Evolutionary conservation across 2,888 invertebrate genomes (phyloP), one percentile per base, ranked within the genome.

Genomic region (Lasioglossum figueresi): DNA sequence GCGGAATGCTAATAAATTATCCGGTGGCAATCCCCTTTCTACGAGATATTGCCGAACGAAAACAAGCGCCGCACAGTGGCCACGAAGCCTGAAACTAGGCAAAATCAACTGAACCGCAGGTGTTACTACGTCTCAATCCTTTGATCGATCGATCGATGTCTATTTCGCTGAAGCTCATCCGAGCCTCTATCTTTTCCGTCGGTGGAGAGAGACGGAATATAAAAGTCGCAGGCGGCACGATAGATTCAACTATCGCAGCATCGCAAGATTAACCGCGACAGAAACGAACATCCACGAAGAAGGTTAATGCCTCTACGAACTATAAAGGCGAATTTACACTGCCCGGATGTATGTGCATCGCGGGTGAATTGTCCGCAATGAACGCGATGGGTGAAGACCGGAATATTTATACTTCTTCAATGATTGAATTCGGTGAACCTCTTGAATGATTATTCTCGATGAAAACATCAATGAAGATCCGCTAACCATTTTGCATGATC

Each of bases 1-100:
- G 76, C 83, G 88, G 90, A 91, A 91, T 91, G 89, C 90, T 86
- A 91, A 91, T 91, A 91, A 90, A 91, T 91, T 91, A 91, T 91
- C 84, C 83, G 86, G 66, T 83, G 87, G 86, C 88, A 79, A 84
- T 88, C 81, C 82, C 87, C 81, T 85, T 83, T 75, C 83, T 73
- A 72, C 43, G 80, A 71, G 80, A 85, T 78, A 86, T 80, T 74
- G 79, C 66, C 72, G 76, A 80, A 90, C 80, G 82, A 82, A 86
- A 89, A 88, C 80, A 83, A 83, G 88, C 74, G 74, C 82, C 31
- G 27, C 73, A 31, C 45, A 66, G 80, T 74, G 73, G 74, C 68
- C 82, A 43, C 43, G 74, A 43, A 80, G 1, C 74, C 75, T 76
- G 83, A 77, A 86, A 78, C 83, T 82, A 66, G 88, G 86, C 77